Conservation (phyloP, 2,888 invertebrate species). For the Nomada hirtipes region DNA sequence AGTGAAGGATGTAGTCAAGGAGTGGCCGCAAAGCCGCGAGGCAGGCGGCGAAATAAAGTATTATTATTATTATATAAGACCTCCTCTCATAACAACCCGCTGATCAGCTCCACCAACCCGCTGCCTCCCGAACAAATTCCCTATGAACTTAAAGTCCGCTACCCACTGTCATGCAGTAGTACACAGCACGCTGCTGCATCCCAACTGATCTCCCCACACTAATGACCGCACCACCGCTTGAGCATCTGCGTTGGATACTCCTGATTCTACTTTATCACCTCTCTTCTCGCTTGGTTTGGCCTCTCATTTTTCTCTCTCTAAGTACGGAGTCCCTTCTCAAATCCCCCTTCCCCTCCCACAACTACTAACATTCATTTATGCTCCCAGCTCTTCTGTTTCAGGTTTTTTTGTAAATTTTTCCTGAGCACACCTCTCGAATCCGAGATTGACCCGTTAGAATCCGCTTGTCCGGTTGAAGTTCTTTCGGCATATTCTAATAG, state of each 20-base stretch:
- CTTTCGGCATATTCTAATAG: too few species aligned
- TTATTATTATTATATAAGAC: neutral
- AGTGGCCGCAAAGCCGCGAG: too few species aligned
- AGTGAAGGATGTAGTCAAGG: too few species aligned
- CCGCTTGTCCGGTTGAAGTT: too few species aligned
- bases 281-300: neutral
- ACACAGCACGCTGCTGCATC: neutral
- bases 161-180: slow-evolving; percentile 3
- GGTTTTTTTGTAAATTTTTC: too few species aligned
- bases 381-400: neutral
- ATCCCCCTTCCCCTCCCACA: neutral
- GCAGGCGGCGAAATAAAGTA: too few species aligned
- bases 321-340: neutral
- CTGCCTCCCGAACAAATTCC: neutral
- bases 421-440: too few species aligned
- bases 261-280: neutral
- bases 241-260: neutral
- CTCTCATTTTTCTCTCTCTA: neutral
- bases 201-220: neutral
- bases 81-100: neutral
- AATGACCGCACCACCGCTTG: neutral
- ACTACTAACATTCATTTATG: neutral
- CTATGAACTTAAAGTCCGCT: neutral
- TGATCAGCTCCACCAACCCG: neutral
- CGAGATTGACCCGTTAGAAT: too few species aligned